phyloP scores from a whole-genome alignment of 2,888 invertebrate genomes.

The Dasysyrphus tricinctus region DNA sequence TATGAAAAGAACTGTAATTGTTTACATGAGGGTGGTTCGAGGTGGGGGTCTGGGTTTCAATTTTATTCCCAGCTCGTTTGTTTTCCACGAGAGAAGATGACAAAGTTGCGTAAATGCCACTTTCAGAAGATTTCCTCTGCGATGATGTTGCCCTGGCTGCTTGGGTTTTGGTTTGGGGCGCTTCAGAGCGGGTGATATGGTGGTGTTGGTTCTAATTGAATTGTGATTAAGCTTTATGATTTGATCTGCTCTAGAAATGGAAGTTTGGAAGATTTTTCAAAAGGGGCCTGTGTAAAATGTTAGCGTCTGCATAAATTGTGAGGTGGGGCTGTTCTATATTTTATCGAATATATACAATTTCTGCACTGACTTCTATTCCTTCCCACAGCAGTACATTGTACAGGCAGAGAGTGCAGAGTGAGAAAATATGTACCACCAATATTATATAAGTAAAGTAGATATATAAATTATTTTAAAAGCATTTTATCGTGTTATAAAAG shows the following conservation, averaged over 20 bases:
- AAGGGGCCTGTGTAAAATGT: constrained; percentile 12
- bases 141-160: constrained; percentile 24
- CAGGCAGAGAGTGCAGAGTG: too few species aligned
- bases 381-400: background rate
- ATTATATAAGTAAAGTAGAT: background rate
- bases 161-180: background rate
- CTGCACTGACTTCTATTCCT: constrained; percentile 45
- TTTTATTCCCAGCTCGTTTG: constrained; percentile 68
- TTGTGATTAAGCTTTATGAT: constrained; percentile 74
- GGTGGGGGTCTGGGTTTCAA: constrained; percentile 35
- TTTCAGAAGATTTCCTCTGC: constrained; percentile 56
- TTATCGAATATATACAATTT: constrained; percentile 48
- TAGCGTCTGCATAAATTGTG: constrained; percentile 34
- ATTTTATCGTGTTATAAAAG: constrained; percentile 51
- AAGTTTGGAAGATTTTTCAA: constrained; percentile 41
- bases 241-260: constrained; percentile 66
- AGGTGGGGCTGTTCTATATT: background rate
- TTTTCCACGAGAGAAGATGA: constrained; percentile 50
- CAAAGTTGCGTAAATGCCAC: constrained; percentile 74
- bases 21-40: constrained; percentile 24
- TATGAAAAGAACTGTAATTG: constrained; percentile 61
- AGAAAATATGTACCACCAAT: background rate
- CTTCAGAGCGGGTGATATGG: constrained; percentile 1
- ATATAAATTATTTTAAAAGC: constrained; percentile 62
- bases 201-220: constrained; percentile 71